phyloP scores from a whole-genome alignment of 2,113 vertebrate species.

The Damaliscus lunatus region DNA sequence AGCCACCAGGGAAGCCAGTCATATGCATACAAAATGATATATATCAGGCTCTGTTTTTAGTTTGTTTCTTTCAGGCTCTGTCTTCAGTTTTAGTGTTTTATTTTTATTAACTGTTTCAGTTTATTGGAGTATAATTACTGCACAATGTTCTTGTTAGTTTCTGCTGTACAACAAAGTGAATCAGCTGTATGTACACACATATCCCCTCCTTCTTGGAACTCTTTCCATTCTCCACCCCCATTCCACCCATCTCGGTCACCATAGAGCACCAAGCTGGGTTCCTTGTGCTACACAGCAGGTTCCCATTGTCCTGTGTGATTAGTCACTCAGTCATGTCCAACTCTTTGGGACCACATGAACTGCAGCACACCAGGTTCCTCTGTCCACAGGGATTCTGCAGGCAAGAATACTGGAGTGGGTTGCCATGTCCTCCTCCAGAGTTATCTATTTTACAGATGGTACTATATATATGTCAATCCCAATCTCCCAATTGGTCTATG shows the following conservation, averaged over 20 bases:
- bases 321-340: background rate
- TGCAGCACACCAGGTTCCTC: background rate
- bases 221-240: background rate
- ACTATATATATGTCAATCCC: background rate
- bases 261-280: background rate
- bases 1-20: background rate
- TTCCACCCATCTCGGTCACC: background rate
- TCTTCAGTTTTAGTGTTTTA: background rate
- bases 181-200: background rate
- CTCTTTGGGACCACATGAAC: background rate
- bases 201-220: background rate
- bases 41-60: background rate
- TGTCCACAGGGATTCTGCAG: background rate
- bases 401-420: background rate
- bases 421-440: background rate
- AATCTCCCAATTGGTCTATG: background rate
- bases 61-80: background rate
- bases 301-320: background rate
- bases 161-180: background rate
- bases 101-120: background rate
- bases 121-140: background rate
- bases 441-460: background rate
- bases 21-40: background rate
- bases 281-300: background rate
- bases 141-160: background rate